Conservation (phyloP, 2,888 invertebrate genomes). For the Eupithecia insigniata region DNA sequence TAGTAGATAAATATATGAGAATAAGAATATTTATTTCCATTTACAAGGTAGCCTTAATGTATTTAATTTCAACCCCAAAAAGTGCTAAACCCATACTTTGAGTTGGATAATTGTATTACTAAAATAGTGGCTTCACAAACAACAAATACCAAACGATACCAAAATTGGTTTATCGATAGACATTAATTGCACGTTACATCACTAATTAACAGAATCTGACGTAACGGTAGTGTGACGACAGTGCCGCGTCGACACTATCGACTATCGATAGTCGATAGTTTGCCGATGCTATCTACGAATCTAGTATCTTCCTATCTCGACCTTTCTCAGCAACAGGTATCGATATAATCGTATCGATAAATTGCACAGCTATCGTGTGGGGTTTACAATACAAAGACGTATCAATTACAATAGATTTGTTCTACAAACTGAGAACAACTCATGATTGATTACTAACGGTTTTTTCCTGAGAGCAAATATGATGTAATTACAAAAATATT, state of each 20-base stretch:
- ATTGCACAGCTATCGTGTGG: slow-evolving; percentile 9
- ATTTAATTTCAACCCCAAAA: background rate
- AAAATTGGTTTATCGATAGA: slow-evolving; percentile 22
- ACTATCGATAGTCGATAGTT: slow-evolving; percentile 25
- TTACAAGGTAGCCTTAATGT: no score
- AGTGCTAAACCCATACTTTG: background rate
- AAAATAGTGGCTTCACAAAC: background rate
- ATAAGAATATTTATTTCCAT: no score
- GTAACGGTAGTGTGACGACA: slow-evolving; percentile 34
- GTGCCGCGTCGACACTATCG: slow-evolving; percentile 29
- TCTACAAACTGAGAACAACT: slow-evolving; percentile 6
- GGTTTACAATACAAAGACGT: slow-evolving; percentile 14
- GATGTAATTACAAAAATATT: background rate
- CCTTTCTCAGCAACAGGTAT: slow-evolving; percentile 21
- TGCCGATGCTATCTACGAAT: slow-evolving; percentile 16
- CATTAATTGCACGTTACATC: slow-evolving; percentile 30
- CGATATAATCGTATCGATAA: slow-evolving; percentile 24
- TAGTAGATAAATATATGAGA: background rate
- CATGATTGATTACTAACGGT: background rate
- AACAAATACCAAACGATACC: slow-evolving; percentile 11
- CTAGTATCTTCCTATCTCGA: slow-evolving; percentile 24
- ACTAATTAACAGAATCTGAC: slow-evolving; percentile 31
- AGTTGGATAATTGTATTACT: background rate
- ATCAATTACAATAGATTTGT: slow-evolving; percentile 19
- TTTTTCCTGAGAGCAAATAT: background rate